Evolutionary conservation across 2,113 vertebrate species (phyloP).

Genomic region (Nymphicus hollandicus): DNA sequence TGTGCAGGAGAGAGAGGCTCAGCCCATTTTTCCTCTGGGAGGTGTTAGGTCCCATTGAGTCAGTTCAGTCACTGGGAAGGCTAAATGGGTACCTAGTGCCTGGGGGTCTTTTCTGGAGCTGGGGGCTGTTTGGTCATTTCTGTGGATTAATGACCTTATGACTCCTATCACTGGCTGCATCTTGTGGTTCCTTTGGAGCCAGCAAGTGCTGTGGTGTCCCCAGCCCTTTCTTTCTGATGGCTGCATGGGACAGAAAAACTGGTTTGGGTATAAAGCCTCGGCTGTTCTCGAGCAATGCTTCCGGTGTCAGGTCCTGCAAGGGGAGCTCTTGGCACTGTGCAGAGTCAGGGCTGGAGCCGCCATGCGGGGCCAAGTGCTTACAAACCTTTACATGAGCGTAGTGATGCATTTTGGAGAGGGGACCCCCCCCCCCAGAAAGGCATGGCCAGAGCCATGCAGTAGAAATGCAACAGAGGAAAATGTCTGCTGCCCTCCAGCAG

Average conservation of each 20-base stretch:
- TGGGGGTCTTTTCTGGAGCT: neutral
- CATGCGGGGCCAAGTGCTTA: neutral
- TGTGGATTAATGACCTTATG: neutral
- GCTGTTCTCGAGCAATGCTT: fast-evolving
- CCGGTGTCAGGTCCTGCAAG: fast-evolving
- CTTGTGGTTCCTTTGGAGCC: neutral
- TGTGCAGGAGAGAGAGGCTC: neutral
- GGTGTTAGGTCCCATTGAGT: neutral
- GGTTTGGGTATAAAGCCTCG: neutral
- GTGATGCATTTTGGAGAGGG: neutral
- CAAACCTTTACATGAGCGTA: neutral
- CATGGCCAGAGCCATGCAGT: neutral
- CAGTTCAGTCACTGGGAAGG: neutral
- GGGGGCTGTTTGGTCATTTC: neutral
- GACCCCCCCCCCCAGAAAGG: fast-evolving
- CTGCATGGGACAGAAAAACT: neutral
- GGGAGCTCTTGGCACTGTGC: fast-evolving
- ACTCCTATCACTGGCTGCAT: neutral
- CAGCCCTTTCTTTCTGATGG: neutral
- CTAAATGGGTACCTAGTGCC: neutral
- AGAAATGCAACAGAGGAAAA: neutral
- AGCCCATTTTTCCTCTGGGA: neutral
- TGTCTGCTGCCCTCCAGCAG: neutral
- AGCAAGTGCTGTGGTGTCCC: neutral
- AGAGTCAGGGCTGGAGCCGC: neutral